These are phyloP conservation scores for Betta splendens DNA, from an alignment of 2,797 vertebrate species.

Conservation along the genomic window DNA sequence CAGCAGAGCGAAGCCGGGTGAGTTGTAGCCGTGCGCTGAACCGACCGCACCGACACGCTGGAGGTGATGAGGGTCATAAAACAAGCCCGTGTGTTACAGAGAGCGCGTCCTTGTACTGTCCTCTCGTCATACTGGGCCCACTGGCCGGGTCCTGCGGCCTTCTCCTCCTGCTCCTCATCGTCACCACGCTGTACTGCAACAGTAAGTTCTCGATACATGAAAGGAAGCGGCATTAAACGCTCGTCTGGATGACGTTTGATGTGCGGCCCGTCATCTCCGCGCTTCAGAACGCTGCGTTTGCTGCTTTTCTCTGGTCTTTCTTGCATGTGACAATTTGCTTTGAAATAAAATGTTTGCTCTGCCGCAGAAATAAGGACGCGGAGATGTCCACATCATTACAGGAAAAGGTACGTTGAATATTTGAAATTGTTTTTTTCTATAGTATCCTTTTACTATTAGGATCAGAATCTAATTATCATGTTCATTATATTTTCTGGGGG, in stretches of 20 bases:
- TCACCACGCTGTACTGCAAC: slow-evolving; percentile 74
- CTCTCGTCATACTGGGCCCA: slow-evolving; percentile 63
- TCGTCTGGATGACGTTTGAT: background rate
- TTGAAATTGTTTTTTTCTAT: too few species aligned
- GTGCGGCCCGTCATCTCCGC: background rate
- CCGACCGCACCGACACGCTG: background rate
- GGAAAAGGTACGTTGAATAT: slow-evolving; percentile 71
- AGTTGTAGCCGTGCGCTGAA: background rate
- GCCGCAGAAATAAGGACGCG: slow-evolving; percentile 73
- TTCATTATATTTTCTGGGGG: background rate
- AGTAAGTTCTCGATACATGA: slow-evolving; percentile 61
- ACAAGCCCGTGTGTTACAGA: background rate
- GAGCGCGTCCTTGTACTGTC: slow-evolving; percentile 37
- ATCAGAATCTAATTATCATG: too few species aligned
- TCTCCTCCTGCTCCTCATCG: slow-evolving; percentile 74
- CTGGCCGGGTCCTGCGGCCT: slow-evolving; percentile 68
- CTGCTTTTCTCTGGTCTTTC: too few species aligned
- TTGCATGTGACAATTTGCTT: background rate
- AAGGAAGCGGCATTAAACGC: background rate
- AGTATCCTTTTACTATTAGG: background rate
- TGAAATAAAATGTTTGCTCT: slow-evolving; percentile 1
- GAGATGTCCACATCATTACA: slow-evolving; percentile 83
- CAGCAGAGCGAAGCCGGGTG: background rate
- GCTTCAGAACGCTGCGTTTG: background rate
- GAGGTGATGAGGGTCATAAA: slow-evolving; percentile 1